Conservation (phyloP, 2,888 invertebrate genomes). For the Choreutis nemorana region DNA sequence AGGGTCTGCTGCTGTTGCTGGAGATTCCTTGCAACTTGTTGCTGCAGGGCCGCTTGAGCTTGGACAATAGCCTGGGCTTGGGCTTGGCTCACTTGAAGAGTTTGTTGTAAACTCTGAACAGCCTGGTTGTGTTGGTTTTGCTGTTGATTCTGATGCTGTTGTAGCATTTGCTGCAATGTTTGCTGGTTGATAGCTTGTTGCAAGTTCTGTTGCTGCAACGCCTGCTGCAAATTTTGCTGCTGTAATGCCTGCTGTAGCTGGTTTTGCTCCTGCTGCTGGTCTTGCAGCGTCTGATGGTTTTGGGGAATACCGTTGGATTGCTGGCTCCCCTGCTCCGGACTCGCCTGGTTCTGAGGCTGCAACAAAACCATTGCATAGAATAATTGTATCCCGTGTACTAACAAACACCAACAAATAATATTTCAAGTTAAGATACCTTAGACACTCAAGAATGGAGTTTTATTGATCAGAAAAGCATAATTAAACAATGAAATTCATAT, state of each 20-base stretch:
- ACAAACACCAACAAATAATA: no score
- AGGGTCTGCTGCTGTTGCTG: constrained; percentile 55
- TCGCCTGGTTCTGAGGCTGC: constrained; percentile 61
- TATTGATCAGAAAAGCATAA: no score
- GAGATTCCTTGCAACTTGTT: constrained; percentile 50
- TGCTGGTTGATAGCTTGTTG: constrained; percentile 20
- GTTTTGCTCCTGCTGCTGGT: constrained; percentile 40
- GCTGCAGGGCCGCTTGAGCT: constrained; percentile 51
- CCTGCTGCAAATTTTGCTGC: constrained; percentile 21
- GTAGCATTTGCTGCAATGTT: constrained; percentile 22
- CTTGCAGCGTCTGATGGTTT: constrained; percentile 41
- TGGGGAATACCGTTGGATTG: constrained; percentile 55
- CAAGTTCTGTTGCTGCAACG: constrained; percentile 21
- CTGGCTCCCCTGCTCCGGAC: constrained; percentile 53
- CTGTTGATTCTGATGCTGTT: constrained; percentile 24
- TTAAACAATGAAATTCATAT: no score
- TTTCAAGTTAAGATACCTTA: no score
- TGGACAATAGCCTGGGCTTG: constrained; percentile 56
- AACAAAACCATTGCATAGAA: no score
- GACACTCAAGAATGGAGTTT: no score
- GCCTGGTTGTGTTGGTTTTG: constrained; percentile 36
- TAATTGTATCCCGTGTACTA: no score
- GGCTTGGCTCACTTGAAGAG: constrained; percentile 49
- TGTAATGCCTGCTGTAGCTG: constrained; percentile 28
- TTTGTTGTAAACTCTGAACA: constrained; percentile 44